phyloP scores from a whole-genome alignment of 92 coral and sea anemone genomes.

The Actinernus sp. region DNA sequence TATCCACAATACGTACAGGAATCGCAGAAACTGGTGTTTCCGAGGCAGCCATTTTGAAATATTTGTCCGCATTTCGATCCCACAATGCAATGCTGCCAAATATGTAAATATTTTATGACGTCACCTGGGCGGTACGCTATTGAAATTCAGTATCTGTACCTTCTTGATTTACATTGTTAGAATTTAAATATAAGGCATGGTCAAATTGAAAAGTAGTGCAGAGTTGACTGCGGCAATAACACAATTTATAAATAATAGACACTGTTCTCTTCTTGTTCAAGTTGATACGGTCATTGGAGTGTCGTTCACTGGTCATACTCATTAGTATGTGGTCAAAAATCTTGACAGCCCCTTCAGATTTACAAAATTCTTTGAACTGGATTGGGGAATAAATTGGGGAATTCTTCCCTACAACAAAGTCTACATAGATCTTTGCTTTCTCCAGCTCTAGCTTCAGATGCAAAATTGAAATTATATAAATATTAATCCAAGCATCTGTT shows the following conservation, averaged over 20 bases:
- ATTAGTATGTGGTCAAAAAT: background rate
- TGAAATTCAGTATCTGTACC: slow-evolving; percentile 34
- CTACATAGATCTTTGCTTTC: background rate
- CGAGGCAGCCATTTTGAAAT: too few relatives aligned
- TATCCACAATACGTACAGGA: too few relatives aligned
- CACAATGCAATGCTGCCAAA: too few relatives aligned
- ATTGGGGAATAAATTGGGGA: background rate
- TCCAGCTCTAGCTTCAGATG: background rate
- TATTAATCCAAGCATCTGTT: too few relatives aligned
- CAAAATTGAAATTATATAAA: too few relatives aligned
- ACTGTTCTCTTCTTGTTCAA: slow-evolving; percentile 27
- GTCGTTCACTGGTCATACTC: background rate
- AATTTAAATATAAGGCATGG: too few relatives aligned
- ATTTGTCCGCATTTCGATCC: too few relatives aligned
- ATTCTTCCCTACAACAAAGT: background rate
- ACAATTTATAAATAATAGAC: too few relatives aligned
- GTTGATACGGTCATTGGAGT: too few relatives aligned
- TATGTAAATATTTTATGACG: too few relatives aligned
- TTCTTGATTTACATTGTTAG: slow-evolving; percentile 20
- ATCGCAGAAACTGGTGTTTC: too few relatives aligned
- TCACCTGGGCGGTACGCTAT: slow-evolving; percentile 26
- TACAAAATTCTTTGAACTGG: background rate
- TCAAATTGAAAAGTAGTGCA: too few relatives aligned
- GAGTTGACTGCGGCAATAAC: slow-evolving; percentile 1
- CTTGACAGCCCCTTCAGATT: background rate